phyloP scores from a whole-genome alignment of 2,888 invertebrate genomes.

The Allophyes oxyacanthae region DNA sequence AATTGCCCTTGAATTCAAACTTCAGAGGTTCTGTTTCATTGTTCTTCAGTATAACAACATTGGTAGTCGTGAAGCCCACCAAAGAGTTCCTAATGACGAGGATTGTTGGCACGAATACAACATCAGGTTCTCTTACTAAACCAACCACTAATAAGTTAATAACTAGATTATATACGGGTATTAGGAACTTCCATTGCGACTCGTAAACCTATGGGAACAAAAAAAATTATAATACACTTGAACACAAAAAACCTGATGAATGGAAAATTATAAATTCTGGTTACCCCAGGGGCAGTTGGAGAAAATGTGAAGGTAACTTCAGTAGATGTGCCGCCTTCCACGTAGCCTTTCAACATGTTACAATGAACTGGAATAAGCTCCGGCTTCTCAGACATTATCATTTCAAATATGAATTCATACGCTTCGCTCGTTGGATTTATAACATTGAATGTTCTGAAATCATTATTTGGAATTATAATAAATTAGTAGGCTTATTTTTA shows the following conservation, averaged over 20 bases:
- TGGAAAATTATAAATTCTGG: too few relatives aligned
- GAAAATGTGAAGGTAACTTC: conserved; percentile 91
- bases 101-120: conserved; percentile 89
- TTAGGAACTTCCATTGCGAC: conserved; percentile 91
- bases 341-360: conserved; percentile 88
- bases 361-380: conserved; percentile 90
- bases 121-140: conserved; percentile 90
- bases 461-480: neutral
- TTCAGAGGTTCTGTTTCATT: conserved; percentile 85
- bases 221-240: neutral
- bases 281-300: conserved; percentile 89
- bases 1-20: conserved; percentile 88
- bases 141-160: conserved; percentile 91
- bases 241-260: too few relatives aligned
- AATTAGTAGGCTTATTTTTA: neutral
- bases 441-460: conserved; percentile 89
- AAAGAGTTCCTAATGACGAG: conserved; percentile 90
- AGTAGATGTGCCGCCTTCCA: conserved; percentile 89
- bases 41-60: conserved; percentile 84
- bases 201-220: conserved; percentile 84
- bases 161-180: conserved; percentile 88
- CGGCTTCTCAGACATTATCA: conserved; percentile 80
- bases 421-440: conserved; percentile 91
- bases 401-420: conserved; percentile 90
- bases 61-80: conserved; percentile 86